phyloP scores from a whole-genome alignment of 2,888 invertebrate species.

The Arrhopalites spinosus region DNA sequence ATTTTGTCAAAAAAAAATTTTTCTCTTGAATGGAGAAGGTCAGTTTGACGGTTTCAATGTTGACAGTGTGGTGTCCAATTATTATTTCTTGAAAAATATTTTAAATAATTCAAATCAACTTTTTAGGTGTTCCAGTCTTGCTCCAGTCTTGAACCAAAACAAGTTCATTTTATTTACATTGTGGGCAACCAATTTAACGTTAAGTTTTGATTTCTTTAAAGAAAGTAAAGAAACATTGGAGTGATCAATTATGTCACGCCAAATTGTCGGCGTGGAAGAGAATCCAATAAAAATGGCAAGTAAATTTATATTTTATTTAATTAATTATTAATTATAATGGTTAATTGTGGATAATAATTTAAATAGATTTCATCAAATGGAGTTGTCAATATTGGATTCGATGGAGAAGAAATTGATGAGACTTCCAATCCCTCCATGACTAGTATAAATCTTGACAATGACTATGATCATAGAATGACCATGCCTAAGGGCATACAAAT shows the following conservation, averaged over 20 bases:
- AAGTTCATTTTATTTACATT: too few species aligned
- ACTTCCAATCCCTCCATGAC: slow-evolving; percentile 23
- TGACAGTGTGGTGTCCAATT: too few species aligned
- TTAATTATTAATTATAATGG: not conserved
- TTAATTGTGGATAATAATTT: not conserved
- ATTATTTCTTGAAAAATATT: too few species aligned
- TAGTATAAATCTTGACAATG: slow-evolving; percentile 27
- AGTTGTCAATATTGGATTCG: slow-evolving; percentile 14
- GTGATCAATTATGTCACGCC: slow-evolving; percentile 14
- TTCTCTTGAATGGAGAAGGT: too few species aligned
- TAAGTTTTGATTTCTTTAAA: not conserved
- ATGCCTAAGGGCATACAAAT: not conserved
- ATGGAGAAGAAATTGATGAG: not conserved
- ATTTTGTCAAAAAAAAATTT: too few species aligned
- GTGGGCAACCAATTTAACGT: too few species aligned
- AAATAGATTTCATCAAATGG: not conserved
- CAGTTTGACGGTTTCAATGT: too few species aligned
- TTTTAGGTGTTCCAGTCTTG: too few species aligned
- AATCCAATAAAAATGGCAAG: not conserved
- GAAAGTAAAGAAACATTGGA: slow-evolving; percentile 3
- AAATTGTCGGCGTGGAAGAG: not conserved
- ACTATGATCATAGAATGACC: slow-evolving; percentile 16
- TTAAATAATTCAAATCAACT: too few species aligned
- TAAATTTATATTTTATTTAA: not conserved
- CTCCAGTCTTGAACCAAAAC: too few species aligned